Percentiles rank a stretch among this genome's conserved stretches.
phyloP scores from a whole-genome alignment of 2,888 invertebrate genomes.

The Bombylius major region DNA sequence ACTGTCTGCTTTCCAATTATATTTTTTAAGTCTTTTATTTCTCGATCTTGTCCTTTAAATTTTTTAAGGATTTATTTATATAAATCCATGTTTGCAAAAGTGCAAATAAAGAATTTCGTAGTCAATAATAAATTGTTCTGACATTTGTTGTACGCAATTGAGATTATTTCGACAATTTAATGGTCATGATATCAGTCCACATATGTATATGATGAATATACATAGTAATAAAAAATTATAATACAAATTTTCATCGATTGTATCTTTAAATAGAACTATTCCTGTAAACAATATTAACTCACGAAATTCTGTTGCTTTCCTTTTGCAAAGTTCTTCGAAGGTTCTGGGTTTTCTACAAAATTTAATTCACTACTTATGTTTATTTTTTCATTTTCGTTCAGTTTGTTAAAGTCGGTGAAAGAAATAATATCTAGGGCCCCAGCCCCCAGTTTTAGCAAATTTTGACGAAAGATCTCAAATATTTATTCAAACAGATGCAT shows the following conservation, averaged over 20 bases:
- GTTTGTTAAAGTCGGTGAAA: too few species aligned
- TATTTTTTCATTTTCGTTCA: neutral
- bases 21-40: neutral
- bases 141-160: neutral
- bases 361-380: slow-evolving; percentile 1
- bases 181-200: neutral
- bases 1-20: neutral
- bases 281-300: neutral
- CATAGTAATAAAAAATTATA: neutral
- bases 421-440: too few species aligned
- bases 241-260: neutral
- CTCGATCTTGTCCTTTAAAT: neutral
- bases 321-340: neutral
- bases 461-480: too few species aligned
- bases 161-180: neutral
- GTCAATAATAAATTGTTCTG: neutral
- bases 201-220: neutral
- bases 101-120: too few species aligned
- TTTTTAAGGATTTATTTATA: too few species aligned
- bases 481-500: too few species aligned
- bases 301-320: neutral
- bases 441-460: too few species aligned
- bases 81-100: too few species aligned
- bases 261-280: neutral
- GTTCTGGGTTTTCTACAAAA: slow-evolving; percentile 4